A percentile compares a stretch with the other conserved stretches of the same genome.
These are phyloP conservation scores for Caenorhabditis elegans DNA, from an alignment of 1,140 invertebrate species.

Conservation along the genomic window WBcel235 BX284604.4:12281501-12282000, in stretches of 20 bases:
- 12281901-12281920: not conserved
- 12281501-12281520: not conserved
- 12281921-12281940: not conserved
- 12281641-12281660: not conserved
- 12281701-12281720: too few species aligned
- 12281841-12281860: constrained; percentile 47
- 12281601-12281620: constrained; percentile 12
- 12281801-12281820: constrained; percentile 47
- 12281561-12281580: not conserved
- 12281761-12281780: constrained; percentile 44
- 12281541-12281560: not conserved
- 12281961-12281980: constrained; percentile 36
- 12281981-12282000: constrained; percentile 42
- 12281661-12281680: not conserved
- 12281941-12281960: constrained; percentile 38
- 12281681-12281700: not conserved
- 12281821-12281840: constrained; percentile 37
- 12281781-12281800: constrained; percentile 50
- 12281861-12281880: constrained; percentile 47
- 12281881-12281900: not conserved
- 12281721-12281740: too few species aligned
- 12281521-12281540: not conserved
- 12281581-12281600: constrained; percentile 16
- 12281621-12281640: not conserved
- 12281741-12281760: constrained; percentile 15